Conservation (phyloP, 2,113 vertebrate genomes). For the Agapornis roseicollis region DNA sequence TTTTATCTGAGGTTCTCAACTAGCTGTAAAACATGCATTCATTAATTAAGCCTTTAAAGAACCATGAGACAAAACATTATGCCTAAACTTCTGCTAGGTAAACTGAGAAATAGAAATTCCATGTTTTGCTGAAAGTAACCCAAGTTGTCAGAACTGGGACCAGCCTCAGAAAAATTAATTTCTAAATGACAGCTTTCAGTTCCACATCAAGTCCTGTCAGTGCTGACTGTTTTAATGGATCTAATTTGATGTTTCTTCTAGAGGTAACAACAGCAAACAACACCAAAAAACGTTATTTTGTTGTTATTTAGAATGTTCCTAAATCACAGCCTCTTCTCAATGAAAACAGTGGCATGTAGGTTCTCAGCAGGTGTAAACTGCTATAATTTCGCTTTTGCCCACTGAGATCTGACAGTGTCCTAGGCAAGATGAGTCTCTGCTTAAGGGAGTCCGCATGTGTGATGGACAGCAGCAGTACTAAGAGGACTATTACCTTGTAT, state of each 20-base stretch:
- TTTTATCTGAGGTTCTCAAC: conserved; percentile 46
- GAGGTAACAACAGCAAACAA: not conserved
- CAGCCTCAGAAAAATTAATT: not conserved
- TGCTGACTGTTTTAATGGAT: not conserved
- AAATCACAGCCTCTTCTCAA: not conserved
- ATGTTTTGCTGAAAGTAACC: not conserved
- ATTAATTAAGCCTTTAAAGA: conserved; percentile 41
- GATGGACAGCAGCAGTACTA: not conserved
- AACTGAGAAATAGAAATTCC: not conserved
- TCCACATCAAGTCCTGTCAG: not conserved
- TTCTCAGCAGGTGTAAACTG: not conserved
- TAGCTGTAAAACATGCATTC: conserved; percentile 30
- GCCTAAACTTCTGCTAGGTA: not conserved
- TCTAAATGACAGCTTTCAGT: not conserved
- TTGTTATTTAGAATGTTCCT: not conserved
- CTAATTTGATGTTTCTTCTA: not conserved
- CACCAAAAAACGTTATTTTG: not conserved
- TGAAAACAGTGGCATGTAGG: fast-evolving
- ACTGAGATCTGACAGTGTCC: not conserved
- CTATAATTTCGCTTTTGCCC: not conserved
- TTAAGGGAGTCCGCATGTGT: not conserved
- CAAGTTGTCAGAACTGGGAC: not conserved
- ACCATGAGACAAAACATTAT: not conserved
- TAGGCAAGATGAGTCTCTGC: not conserved
- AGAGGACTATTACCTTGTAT: not conserved